These are phyloP conservation scores for Penaeus chinensis DNA, from an alignment of 1,140 invertebrate genomes.

Conservation along the genomic window DNA sequence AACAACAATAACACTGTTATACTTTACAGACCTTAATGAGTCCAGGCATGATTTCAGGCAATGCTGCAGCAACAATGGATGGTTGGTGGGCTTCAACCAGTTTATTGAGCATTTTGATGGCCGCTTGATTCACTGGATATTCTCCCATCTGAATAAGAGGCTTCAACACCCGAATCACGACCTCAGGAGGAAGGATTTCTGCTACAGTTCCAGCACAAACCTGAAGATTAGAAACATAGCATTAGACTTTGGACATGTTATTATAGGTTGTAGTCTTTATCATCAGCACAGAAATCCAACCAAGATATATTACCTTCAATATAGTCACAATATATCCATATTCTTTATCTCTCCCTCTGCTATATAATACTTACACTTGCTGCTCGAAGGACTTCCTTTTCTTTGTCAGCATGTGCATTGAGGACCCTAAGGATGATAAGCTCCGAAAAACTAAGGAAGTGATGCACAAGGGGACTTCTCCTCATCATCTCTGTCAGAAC, in stretches of 20 bases:
- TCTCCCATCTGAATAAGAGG: constrained; percentile 87
- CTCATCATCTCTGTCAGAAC: constrained; percentile 85
- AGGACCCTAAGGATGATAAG: constrained; percentile 88
- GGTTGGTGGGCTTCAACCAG: constrained; percentile 75
- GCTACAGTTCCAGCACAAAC: constrained; percentile 80
- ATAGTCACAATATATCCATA: too few relatives aligned
- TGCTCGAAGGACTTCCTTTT: constrained; percentile 76
- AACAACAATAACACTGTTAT: not conserved
- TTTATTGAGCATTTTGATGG: constrained; percentile 92
- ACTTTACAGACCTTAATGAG: constrained; percentile 79
- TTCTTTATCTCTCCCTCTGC: too few relatives aligned
- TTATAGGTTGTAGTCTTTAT: too few relatives aligned
- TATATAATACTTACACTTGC: constrained; percentile 42
- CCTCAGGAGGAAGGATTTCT: constrained; percentile 77
- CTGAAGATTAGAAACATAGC: constrained; percentile 64
- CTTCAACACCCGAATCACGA: constrained; percentile 77
- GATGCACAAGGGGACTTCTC: constrained; percentile 78
- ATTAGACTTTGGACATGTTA: too few relatives aligned
- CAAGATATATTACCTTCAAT: too few relatives aligned
- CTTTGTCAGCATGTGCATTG: constrained; percentile 82
- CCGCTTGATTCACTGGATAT: constrained; percentile 88
- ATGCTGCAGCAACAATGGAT: constrained; percentile 75
- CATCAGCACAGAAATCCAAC: too few relatives aligned
- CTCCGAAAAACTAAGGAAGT: constrained; percentile 88
- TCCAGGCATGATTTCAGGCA: constrained; percentile 87